phyloP scores from a whole-genome alignment of 2,113 vertebrate species.

The Merops nubicus region DNA sequence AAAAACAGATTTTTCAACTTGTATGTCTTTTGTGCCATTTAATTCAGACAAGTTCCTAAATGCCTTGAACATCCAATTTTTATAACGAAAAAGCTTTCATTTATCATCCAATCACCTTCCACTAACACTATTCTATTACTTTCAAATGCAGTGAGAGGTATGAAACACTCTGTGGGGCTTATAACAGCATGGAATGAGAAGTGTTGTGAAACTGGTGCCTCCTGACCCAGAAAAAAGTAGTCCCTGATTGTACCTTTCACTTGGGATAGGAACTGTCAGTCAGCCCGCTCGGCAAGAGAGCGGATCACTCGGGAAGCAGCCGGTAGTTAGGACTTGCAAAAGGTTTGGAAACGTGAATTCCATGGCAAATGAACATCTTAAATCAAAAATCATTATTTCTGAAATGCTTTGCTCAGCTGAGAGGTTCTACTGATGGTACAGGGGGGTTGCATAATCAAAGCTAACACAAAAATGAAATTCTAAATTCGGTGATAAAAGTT shows the following conservation, averaged over 20 bases:
- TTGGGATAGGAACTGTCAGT: neutral
- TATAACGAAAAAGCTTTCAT: slow-evolving; percentile 28
- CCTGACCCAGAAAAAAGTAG: slow-evolving; percentile 22
- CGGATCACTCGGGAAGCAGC: neutral
- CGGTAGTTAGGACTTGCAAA: neutral
- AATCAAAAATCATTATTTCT: neutral
- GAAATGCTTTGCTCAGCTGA: neutral
- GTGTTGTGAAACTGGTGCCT: slow-evolving; percentile 9
- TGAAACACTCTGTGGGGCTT: neutral
- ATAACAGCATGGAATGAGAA: slow-evolving; percentile 17
- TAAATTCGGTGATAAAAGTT: slow-evolving; percentile 32
- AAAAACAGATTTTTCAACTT: neutral
- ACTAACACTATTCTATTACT: slow-evolving; percentile 14
- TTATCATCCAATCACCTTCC: slow-evolving; percentile 1
- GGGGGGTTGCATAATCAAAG: neutral
- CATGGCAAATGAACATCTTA: slow-evolving; percentile 15
- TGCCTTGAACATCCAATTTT: slow-evolving; percentile 2
- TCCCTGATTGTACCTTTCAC: slow-evolving; percentile 20
- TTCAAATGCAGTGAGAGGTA: neutral
- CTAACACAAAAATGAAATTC: slow-evolving; percentile 30
- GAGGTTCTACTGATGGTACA: neutral
- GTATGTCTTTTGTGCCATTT: neutral
- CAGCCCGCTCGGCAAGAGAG: neutral
- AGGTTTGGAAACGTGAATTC: neutral
- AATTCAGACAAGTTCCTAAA: slow-evolving; percentile 20